These are phyloP conservation scores for Ardeotis arabs DNA, from an alignment of 2,113 vertebrate species.

Conservation along the genomic window DNA sequence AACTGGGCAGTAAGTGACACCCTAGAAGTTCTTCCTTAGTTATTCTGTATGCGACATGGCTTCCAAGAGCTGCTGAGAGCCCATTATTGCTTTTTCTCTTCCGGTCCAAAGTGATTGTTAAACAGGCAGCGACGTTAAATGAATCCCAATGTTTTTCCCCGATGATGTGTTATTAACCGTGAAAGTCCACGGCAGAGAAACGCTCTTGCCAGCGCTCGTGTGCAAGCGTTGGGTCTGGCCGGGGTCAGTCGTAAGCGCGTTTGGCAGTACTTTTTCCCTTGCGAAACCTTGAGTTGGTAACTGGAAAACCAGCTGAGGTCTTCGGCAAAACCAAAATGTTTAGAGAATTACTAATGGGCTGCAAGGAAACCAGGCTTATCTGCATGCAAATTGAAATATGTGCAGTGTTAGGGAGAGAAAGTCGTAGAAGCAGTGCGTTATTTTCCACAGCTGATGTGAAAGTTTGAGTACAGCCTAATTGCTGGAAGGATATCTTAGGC, in stretches of 20 bases:
- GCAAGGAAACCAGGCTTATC: not conserved
- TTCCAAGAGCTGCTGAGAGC: not conserved
- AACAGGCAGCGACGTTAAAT: not conserved
- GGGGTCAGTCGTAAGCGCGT: not conserved
- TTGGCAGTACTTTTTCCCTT: not conserved
- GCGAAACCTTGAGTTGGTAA: not conserved
- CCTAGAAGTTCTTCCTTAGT: not conserved
- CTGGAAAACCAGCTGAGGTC: not conserved
- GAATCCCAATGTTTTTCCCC: not conserved
- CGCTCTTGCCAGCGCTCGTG: fast-evolving
- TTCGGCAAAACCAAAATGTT: not conserved
- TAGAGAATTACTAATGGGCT: not conserved
- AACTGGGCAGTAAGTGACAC: not conserved
- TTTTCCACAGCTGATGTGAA: not conserved
- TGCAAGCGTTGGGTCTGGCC: not conserved
- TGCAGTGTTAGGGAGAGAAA: not conserved
- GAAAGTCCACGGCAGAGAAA: not conserved
- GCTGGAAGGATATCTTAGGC: not conserved
- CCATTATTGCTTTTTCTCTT: not conserved
- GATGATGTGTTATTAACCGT: not conserved
- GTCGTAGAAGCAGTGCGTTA: not conserved
- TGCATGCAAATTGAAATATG: not conserved
- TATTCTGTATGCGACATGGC: not conserved
- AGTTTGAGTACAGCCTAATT: not conserved
- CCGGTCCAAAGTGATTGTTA: not conserved